Percentiles rank a stretch among this genome's conserved stretches.
Conservation (phyloP, 2,888 invertebrate genomes). For the Drosophila demipolita region DNA sequence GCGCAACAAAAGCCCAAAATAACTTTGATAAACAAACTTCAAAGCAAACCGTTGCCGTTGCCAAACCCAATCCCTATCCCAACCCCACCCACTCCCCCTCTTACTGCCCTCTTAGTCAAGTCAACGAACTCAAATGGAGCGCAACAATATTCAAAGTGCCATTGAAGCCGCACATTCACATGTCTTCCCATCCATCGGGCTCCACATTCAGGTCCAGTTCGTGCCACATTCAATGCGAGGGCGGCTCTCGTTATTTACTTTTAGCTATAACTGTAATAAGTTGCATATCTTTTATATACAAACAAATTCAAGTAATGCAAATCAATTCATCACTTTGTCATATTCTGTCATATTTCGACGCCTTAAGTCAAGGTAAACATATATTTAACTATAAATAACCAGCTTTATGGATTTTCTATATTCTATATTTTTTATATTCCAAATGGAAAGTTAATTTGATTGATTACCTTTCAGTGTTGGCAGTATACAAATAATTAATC, state of each 20-base stretch:
- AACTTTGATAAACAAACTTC: slow-evolving; percentile 70
- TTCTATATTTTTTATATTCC: background rate
- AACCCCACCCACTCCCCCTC: slow-evolving; percentile 1
- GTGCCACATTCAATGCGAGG: slow-evolving; percentile 70
- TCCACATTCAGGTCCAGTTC: slow-evolving; percentile 54
- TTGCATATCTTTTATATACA: background rate
- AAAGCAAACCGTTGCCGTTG: slow-evolving; percentile 45
- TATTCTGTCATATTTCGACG: background rate
- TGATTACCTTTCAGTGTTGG: background rate
- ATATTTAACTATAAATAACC: background rate
- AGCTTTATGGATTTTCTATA: background rate
- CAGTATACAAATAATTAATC: background rate
- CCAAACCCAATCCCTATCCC: background rate
- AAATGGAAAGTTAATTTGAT: background rate
- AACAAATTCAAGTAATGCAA: background rate
- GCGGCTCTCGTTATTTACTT: slow-evolving; percentile 11
- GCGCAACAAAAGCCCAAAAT: slow-evolving; percentile 62
- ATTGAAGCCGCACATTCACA: slow-evolving; percentile 72
- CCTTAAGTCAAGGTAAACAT: background rate
- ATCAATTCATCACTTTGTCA: background rate
- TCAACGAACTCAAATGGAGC: slow-evolving; percentile 77
- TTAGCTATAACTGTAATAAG: too few species aligned
- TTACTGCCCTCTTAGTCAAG: slow-evolving; percentile 65
- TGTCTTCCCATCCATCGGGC: slow-evolving; percentile 46
- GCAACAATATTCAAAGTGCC: slow-evolving; percentile 77